Percentiles rank a stretch among this genome's conserved stretches.
Evolutionary conservation across 2,113 vertebrate species (phyloP).

Genomic region (Gulo gulo): DNA sequence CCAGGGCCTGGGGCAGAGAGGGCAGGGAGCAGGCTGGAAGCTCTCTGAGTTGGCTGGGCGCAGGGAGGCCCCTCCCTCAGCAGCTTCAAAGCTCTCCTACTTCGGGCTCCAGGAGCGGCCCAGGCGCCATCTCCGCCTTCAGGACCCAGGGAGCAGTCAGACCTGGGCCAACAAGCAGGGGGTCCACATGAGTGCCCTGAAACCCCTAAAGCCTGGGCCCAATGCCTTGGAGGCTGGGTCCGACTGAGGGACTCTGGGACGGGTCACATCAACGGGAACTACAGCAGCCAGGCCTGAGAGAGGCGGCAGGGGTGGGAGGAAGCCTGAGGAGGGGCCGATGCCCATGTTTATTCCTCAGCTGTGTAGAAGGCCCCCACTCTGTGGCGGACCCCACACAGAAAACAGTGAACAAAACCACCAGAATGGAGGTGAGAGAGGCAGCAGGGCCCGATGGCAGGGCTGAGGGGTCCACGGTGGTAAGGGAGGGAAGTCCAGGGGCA

Average conservation of each 20-base stretch:
- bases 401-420: background rate
- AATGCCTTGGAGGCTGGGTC: background rate
- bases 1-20: background rate
- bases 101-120: background rate
- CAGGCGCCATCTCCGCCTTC: background rate
- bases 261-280: background rate
- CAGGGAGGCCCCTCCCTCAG: fast-evolving
- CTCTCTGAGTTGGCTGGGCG: background rate
- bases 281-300: background rate
- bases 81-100: background rate
- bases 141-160: background rate
- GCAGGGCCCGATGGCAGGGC: fast-evolving
- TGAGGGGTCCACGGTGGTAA: background rate
- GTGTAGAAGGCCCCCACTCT: background rate
- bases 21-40: too few species aligned
- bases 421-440: background rate
- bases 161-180: background rate
- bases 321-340: fast-evolving
- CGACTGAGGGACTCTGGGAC: background rate
- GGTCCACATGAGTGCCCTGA: background rate
- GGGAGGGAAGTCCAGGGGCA: background rate
- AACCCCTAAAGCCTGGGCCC: background rate
- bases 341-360: background rate
- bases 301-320: fast-evolving
- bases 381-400: background rate